Evolutionary conservation across 2,888 invertebrate genomes (phyloP).

Genomic region (Drosophila subquinaria): DNA sequence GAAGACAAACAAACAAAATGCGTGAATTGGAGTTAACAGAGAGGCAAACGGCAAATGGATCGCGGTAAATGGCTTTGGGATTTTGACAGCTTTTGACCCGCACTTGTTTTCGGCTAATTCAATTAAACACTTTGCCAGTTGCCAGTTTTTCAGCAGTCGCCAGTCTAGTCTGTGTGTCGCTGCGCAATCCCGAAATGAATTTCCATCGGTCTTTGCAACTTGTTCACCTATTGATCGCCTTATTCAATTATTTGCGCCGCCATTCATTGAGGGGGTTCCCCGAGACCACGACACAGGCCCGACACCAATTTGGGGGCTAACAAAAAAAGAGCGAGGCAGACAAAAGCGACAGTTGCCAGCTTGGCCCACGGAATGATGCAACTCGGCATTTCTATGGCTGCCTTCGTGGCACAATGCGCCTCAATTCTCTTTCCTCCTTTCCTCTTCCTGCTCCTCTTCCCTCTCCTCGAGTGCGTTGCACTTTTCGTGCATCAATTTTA

Average conservation of each 20-base stretch:
- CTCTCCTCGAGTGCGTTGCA: conserved; percentile 57
- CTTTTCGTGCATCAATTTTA: conserved; percentile 67
- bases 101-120: conserved; percentile 57
- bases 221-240: conserved; percentile 73
- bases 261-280: conserved; percentile 42
- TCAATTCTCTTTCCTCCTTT: conserved; percentile 41
- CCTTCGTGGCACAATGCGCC: conserved; percentile 56
- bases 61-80: conserved; percentile 1
- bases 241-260: conserved; percentile 73
- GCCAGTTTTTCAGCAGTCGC: background rate
- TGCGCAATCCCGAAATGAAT: conserved; percentile 28
- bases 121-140: conserved; percentile 54
- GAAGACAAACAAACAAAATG: conserved; percentile 5
- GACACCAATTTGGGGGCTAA: conserved; percentile 45
- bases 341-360: conserved; percentile 54
- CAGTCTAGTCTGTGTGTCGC: background rate
- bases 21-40: background rate
- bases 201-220: conserved; percentile 34
- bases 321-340: conserved; percentile 42
- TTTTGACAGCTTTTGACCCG: conserved; percentile 35
- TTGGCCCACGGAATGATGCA: conserved; percentile 57
- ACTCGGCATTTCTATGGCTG: conserved; percentile 76
- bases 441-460: conserved; percentile 42
- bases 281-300: conserved; percentile 2
- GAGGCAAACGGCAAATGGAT: background rate